Evolutionary conservation across 2,113 vertebrate genomes (phyloP), one percentile per base, ranked within the genome.

Genomic region (Charina bottae): DNA sequence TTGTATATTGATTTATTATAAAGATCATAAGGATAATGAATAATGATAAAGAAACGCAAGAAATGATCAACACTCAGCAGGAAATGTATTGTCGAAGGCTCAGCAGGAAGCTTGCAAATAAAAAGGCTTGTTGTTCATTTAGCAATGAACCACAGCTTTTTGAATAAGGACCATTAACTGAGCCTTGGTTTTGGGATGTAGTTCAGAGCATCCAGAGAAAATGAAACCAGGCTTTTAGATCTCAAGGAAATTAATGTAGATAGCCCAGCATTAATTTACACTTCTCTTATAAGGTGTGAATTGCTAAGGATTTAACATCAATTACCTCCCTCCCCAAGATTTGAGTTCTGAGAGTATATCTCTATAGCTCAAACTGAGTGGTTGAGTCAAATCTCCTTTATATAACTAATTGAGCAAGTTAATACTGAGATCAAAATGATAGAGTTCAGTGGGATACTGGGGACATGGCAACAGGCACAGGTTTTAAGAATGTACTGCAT

Each of bases 231-330:
- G 33, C 33, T 42, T 24, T 0, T 24, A n/a, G 26, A 53, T 64
- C 53, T 90, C 33, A 26, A 11, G 42, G 33, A 26, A 90, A 90
- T 42, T 54, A 26, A 26, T 21, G 60, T 60, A 89, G 87, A 42
- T 89, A 64, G 87, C 59, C 55, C 24, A 53, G n/a, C 83, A 54
- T 83, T 83, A 56, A 58, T 56, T 83, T 72, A 83, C 68, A 83
- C 89, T 54, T 83, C 89, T 58, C 54, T 90, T 83, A 83, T 17
- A 72, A 90, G 55, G 54, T 90, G 89, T 46, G 54, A 90, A 83
- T 90, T 90, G 72, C 89, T 28, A 46, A 23, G 54, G 21, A 83
- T 83, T 90, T 59, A 46, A 55, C 72, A 46, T 46, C 54, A 58
- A 90, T 83, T 90, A 83, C 72, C 23, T 12, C 72, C 49, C 49